These are phyloP conservation scores for Zaprionus africanus DNA, from an alignment of 1,140 invertebrate species.

Conservation along the genomic window DNA sequence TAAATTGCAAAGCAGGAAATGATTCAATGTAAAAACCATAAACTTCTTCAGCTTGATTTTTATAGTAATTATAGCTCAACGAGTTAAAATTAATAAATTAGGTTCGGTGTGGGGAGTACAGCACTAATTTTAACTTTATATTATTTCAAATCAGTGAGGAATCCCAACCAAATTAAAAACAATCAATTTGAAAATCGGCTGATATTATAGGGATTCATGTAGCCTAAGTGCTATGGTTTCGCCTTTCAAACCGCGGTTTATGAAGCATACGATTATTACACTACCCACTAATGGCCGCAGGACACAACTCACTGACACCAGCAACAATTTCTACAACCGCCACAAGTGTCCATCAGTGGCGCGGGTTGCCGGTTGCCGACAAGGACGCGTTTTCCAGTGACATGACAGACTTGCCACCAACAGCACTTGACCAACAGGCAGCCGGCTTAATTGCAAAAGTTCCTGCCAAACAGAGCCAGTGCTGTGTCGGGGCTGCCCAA, in stretches of 20 bases:
- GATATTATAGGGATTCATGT: too few species aligned
- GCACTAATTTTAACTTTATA: too few species aligned
- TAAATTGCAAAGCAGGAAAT: too few species aligned
- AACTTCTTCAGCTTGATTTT: too few species aligned
- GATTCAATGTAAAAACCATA: too few species aligned
- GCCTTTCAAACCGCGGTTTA: neutral
- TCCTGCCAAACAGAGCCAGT: conserved; percentile 16
- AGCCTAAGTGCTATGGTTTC: neutral
- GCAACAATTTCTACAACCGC: conserved; percentile 1
- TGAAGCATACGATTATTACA: neutral
- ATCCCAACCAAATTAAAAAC: too few species aligned
- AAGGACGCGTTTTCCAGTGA: conserved; percentile 39
- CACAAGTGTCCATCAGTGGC: conserved; percentile 38
- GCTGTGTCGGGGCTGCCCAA: conserved; percentile 19
- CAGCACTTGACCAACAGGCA: conserved; percentile 59
- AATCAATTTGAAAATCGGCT: too few species aligned
- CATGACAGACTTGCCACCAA: conserved; percentile 39
- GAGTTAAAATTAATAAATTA: too few species aligned
- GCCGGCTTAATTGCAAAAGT: conserved; percentile 73
- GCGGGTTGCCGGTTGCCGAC: conserved; percentile 4
- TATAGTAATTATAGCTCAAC: too few species aligned
- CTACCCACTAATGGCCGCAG: neutral
- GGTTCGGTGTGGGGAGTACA: too few species aligned
- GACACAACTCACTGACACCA: neutral
- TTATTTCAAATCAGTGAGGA: too few species aligned